A percentile compares a stretch with the other conserved stretches of the same genome.
phyloP scores from a whole-genome alignment of 2,113 vertebrate species.

The Odobenus rosmarus region DNA sequence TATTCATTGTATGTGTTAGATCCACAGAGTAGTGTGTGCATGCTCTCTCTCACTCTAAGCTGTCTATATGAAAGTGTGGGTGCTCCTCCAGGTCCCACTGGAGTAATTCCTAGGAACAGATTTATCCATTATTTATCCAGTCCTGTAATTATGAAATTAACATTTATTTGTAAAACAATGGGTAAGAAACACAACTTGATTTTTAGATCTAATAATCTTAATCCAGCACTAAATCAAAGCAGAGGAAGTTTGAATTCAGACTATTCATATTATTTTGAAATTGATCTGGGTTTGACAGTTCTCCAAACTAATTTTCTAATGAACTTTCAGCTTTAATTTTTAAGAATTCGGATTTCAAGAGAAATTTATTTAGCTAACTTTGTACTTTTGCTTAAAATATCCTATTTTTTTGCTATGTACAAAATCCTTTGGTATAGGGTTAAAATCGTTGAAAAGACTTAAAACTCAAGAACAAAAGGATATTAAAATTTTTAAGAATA shows the following conservation, averaged over 20 bases:
- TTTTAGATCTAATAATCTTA: constrained; percentile 31
- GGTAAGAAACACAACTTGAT: background rate
- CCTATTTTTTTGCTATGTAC: background rate
- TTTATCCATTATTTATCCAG: background rate
- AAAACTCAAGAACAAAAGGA: background rate
- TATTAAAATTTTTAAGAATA: background rate
- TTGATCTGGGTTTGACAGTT: constrained; percentile 19
- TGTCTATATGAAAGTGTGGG: background rate
- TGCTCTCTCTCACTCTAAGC: too few relatives aligned
- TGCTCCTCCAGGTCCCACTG: background rate
- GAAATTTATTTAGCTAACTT: background rate
- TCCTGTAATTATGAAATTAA: constrained; percentile 13
- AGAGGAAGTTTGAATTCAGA: background rate
- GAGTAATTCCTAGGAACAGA: background rate
- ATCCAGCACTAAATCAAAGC: background rate
- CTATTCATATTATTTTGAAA: constrained; percentile 35
- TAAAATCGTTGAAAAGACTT: background rate
- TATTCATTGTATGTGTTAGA: background rate
- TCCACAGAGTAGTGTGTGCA: background rate
- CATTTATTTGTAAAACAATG: constrained; percentile 29
- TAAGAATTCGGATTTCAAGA: constrained; percentile 39
- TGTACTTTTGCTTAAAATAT: background rate
- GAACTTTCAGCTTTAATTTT: constrained; percentile 40
- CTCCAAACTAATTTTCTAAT: background rate
- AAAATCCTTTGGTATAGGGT: background rate